Evolutionary conservation across 2,888 invertebrate species (phyloP).

Genomic region (Chromoteleia sp.): DNA sequence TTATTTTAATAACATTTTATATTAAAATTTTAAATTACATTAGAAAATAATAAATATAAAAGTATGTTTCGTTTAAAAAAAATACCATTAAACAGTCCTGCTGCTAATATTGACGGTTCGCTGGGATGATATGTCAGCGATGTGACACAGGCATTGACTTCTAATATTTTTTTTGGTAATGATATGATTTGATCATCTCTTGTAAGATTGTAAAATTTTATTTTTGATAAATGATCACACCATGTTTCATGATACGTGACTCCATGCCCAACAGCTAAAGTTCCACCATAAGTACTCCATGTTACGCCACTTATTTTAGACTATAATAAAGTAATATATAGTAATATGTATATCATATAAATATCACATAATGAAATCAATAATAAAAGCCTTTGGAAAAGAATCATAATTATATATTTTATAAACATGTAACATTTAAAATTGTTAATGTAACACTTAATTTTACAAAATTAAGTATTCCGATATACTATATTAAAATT

Average conservation of each 20-base stretch:
- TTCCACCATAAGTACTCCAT: constrained; percentile 82
- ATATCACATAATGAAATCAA: neutral
- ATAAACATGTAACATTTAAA: too few species aligned
- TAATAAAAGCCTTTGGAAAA: too few species aligned
- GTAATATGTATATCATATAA: neutral
- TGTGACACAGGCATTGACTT: constrained; percentile 84
- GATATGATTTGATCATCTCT: constrained; percentile 76
- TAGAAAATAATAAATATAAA: constrained; percentile 21
- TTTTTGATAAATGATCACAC: constrained; percentile 81
- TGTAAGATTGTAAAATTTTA: constrained; percentile 79
- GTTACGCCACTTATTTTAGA: constrained; percentile 80
- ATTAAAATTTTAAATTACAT: too few species aligned
- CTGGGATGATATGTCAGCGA: constrained; percentile 85
- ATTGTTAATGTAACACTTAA: too few species aligned
- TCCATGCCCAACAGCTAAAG: constrained; percentile 78
- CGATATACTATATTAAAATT: too few species aligned
- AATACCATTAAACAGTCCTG: constrained; percentile 83
- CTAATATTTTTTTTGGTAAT: constrained; percentile 75
- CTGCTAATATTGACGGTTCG: constrained; percentile 85
- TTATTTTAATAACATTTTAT: too few species aligned
- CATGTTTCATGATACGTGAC: constrained; percentile 78
- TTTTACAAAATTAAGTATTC: too few species aligned
- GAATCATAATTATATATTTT: too few species aligned
- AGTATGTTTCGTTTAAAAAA: too few species aligned
- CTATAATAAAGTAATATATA: constrained; percentile 71